phyloP scores from a whole-genome alignment of 2,797 vertebrate species.

The Austrolebias charrua region DNA sequence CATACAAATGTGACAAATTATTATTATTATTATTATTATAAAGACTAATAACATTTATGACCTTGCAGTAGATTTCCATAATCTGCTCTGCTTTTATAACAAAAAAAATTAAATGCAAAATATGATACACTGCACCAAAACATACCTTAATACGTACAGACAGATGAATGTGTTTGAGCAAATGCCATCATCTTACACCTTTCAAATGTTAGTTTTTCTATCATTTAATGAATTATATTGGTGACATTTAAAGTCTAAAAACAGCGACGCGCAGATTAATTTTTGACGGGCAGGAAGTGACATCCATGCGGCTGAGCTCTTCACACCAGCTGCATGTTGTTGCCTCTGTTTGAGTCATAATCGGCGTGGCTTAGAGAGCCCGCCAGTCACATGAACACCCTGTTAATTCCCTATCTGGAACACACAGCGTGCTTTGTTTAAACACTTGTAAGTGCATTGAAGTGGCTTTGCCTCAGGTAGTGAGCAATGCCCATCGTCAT shows the following conservation, averaged over 20 bases:
- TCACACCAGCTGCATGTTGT: slow-evolving; percentile 58
- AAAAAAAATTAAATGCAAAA: slow-evolving; percentile 4
- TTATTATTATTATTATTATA: too few relatives aligned
- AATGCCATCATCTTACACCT: slow-evolving; percentile 42
- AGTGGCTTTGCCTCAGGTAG: slow-evolving; percentile 71
- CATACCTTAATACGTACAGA: slow-evolving; percentile 2
- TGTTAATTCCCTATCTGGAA: slow-evolving; percentile 62
- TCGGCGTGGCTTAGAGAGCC: slow-evolving; percentile 53
- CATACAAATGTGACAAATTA: too few relatives aligned
- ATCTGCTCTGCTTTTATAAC: neutral
- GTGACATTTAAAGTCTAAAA: slow-evolving; percentile 53
- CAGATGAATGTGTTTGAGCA: slow-evolving; percentile 13
- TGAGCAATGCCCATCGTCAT: slow-evolving; percentile 76
- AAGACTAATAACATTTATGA: too few relatives aligned
- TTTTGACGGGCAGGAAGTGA: slow-evolving; percentile 64
- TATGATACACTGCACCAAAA: neutral
- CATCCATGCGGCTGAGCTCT: slow-evolving; percentile 50
- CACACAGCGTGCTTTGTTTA: slow-evolving; percentile 69
- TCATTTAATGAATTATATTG: slow-evolving; percentile 51
- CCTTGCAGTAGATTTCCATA: too few relatives aligned
- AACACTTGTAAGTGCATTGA: slow-evolving; percentile 63
- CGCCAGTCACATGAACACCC: slow-evolving; percentile 60
- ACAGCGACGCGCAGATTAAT: slow-evolving; percentile 53
- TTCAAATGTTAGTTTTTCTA: slow-evolving; percentile 26
- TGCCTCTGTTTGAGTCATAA: slow-evolving; percentile 64